phyloP scores from a whole-genome alignment of 1,140 invertebrate species.

The Drosophila lini region DNA sequence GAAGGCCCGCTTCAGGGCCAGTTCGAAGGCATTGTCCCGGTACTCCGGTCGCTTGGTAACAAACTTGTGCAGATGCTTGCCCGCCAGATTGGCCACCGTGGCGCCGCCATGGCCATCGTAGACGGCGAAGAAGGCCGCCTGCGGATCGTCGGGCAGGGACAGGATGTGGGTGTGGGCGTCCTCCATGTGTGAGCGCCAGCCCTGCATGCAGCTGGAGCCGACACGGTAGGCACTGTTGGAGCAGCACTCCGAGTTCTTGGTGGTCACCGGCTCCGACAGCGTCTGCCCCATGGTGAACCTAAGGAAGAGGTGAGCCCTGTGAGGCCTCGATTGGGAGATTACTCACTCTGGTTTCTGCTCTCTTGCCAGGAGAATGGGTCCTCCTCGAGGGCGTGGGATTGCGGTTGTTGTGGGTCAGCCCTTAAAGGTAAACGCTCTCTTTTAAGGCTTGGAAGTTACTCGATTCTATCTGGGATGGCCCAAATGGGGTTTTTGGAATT shows the following conservation, averaged over 20 bases:
- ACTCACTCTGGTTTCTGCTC: slow-evolving; percentile 2
- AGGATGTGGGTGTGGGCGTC: slow-evolving; percentile 98
- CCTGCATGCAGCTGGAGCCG: slow-evolving; percentile 98
- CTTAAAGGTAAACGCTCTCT: background rate
- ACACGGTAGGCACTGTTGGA: slow-evolving; percentile 89
- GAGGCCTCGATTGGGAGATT: no score
- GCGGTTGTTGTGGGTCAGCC: background rate
- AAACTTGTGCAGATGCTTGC: slow-evolving; percentile 96
- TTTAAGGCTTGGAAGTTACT: background rate
- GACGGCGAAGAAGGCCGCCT: slow-evolving; percentile 97
- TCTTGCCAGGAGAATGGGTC: background rate
- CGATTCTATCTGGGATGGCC: background rate
- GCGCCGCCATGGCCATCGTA: slow-evolving; percentile 90
- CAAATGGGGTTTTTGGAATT: slow-evolving; percentile 27
- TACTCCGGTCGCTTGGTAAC: slow-evolving; percentile 91
- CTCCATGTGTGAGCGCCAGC: slow-evolving; percentile 99
- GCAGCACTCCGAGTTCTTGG: slow-evolving; percentile 93
- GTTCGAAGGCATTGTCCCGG: slow-evolving; percentile 37
- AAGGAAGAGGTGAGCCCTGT: slow-evolving; percentile 6
- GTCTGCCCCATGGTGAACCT: slow-evolving; percentile 93
- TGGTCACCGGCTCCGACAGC: slow-evolving; percentile 95
- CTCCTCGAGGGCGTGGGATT: background rate
- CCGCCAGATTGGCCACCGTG: slow-evolving; percentile 96
- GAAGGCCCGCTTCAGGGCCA: slow-evolving; percentile 91
- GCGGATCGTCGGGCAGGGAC: slow-evolving; percentile 95